These are phyloP conservation scores for Microcebus lehilahytsara DNA, from an alignment of 2,113 vertebrate species.

Conservation along the genomic window DNA sequence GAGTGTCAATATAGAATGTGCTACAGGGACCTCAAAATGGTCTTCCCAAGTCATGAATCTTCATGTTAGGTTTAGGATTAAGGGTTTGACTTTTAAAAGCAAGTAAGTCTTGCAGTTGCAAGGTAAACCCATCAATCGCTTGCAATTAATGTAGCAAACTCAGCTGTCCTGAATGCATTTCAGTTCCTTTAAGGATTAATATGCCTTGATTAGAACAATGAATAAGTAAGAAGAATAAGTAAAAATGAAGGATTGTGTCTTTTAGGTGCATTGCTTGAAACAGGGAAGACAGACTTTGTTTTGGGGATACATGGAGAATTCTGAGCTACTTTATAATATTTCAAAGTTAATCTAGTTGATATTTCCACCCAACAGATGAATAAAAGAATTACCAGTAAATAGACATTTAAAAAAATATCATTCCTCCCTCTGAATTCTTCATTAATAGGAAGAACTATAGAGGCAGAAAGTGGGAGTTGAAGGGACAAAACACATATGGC, in stretches of 20 bases:
- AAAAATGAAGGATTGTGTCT: background rate
- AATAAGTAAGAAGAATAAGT: background rate
- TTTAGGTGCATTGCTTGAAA: background rate
- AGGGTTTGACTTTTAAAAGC: constrained; percentile 23
- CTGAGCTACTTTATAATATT: background rate
- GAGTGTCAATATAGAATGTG: background rate
- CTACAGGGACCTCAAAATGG: background rate
- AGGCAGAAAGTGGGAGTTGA: background rate
- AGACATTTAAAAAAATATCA: background rate
- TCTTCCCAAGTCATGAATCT: background rate
- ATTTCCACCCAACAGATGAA: background rate
- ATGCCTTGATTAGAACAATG: background rate
- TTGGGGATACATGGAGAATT: background rate
- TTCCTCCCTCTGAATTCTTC: background rate
- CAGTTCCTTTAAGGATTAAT: background rate
- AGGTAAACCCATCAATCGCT: background rate
- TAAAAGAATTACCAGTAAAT: constrained; percentile 12
- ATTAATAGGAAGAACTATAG: constrained; percentile 23
- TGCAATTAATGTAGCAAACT: constrained; percentile 22
- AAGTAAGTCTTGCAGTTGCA: constrained; percentile 1
- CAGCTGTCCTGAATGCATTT: background rate
- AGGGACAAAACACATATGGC: background rate
- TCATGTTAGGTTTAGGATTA: background rate
- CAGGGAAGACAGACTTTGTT: background rate
- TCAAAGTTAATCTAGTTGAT: constrained; percentile 4